Base-by-base conservation (phyloP, 2,888 invertebrate genomes). In the Caprella mutica region DNA sequence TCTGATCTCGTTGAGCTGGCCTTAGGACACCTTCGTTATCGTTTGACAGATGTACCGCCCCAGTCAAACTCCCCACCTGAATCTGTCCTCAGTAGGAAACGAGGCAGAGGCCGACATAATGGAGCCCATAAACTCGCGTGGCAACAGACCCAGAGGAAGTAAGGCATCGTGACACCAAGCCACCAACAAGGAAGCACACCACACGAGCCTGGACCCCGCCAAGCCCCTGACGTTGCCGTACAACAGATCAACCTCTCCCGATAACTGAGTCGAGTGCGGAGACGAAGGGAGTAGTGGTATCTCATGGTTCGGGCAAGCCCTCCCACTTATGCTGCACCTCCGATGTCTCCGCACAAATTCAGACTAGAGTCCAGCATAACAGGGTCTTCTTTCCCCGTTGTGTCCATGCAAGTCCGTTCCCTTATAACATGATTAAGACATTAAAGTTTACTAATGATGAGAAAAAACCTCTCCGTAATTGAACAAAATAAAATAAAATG, bases 371-470 rank as follows among this genome's bases (percentile, higher is more conserved):
- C 70, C 71, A 72, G 72, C 71, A 71, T 73, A 74, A 73, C 73
- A 75, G 81, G 81, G 80, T 80, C 79, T 81, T 81, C 80, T 81
- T 81, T 81, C 80, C 80, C 80, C 80, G 80, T 80, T 79, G 76
- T 78, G 78, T 77, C 73, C 77, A 75, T n/a, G 78, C 78, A 80
- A 77, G 78, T 79, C 79, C 78, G 77, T 80, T 80, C 79, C 80
- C 79, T 79, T 78, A 77, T n/a, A n/a, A n/a, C n/a, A n/a, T n/a
- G n/a, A n/a, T n/a, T n/a, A n/a, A n/a, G n/a, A n/a, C n/a, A n/a
- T n/a, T n/a, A n/a, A n/a, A n/a, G n/a, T n/a, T n/a, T n/a, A n/a
- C n/a, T n/a, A n/a, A n/a, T n/a, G n/a, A n/a, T n/a, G n/a, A n/a
- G n/a, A n/a, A n/a, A n/a, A n/a, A n/a, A n/a, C n/a, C n/a, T n/a